phyloP scores from a whole-genome alignment of 1,140 invertebrate species.

The Drosophila dunni region DNA sequence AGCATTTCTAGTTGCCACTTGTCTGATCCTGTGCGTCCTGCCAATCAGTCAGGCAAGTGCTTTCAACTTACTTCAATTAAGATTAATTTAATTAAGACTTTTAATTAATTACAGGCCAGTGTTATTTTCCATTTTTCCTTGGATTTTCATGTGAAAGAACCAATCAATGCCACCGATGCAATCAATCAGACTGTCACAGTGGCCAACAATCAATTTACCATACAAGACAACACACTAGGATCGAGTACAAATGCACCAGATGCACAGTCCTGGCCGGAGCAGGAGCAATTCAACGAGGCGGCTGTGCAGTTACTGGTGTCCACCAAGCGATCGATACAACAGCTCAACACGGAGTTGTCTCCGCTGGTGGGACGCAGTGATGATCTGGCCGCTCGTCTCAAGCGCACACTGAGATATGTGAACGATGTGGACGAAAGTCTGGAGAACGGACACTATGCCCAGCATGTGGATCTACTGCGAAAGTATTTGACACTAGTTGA shows the following conservation, averaged over 20 bases:
- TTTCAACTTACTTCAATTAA: background rate
- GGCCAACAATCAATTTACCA: slow-evolving; percentile 46
- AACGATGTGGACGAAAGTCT: slow-evolving; percentile 60
- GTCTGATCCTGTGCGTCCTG: slow-evolving; percentile 32
- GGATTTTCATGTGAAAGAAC: slow-evolving; percentile 61
- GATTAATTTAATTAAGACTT: background rate
- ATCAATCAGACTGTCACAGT: slow-evolving; percentile 60
- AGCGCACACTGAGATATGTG: slow-evolving; percentile 61
- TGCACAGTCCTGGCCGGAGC: slow-evolving; percentile 31
- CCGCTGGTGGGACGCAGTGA: slow-evolving; percentile 66
- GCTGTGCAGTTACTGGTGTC: slow-evolving; percentile 40
- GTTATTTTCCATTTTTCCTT: slow-evolving; percentile 59
- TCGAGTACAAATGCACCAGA: slow-evolving; percentile 12
- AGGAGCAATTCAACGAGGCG: slow-evolving; percentile 29
- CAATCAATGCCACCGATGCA: slow-evolving; percentile 28
- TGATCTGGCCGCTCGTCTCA: slow-evolving; percentile 57
- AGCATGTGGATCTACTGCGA: slow-evolving; percentile 55
- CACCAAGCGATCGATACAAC: slow-evolving; percentile 43
- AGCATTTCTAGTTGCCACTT: slow-evolving; percentile 13
- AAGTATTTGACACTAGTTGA: slow-evolving; percentile 58
- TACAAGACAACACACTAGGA: slow-evolving; percentile 36
- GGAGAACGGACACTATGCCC: slow-evolving; percentile 34
- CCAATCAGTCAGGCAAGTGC: slow-evolving; percentile 39
- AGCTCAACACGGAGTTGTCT: slow-evolving; percentile 57
- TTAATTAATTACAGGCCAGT: slow-evolving; percentile 43